Base-by-base conservation (phyloP, 1,140 invertebrate species). In the Ganaspis sp. region DNA sequence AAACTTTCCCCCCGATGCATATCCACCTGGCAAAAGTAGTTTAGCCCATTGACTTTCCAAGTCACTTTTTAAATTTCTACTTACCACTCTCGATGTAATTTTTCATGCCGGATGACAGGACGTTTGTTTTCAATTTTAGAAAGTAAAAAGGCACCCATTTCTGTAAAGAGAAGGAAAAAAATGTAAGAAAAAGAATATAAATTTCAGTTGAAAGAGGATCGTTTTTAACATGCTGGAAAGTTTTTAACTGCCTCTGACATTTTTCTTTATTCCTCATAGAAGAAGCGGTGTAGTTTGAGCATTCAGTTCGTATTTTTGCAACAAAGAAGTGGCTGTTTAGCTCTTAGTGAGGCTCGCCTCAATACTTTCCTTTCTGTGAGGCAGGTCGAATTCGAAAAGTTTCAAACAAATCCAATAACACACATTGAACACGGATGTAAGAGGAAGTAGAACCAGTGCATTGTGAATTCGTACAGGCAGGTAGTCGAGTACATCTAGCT, bases 321-420 rank as follows among this genome's bases (percentile, higher is more conserved):
- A 64, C 58, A 64, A 64, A 64, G 58, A 64, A 64, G 58, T 64
- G 23, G 58, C 11, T 64, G 58, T 26, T 64, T 64, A 64, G 58
- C 23, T 64, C 58, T 64, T 26, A 64, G 58, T 64, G 26, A 29
- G 23, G 58, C 26, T 64, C 26, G 58, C 58, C 58, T 64, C 58
- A 64, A 64, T 64, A 58, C 37, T 29, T 29, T 45, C 9, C 21
- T 37, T 17, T 37, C 19, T 19, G 29, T 37, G 9, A 17, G 9
- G 21, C 42, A 71, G 19, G 70, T 34, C 72, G 72, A 75, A 78
- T 78, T 78, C 74, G 77, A 75, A 78, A 78, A 78, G 70, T 78
- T 78, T 75, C 29, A 42, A 72, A 75, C 70, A 78, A 78, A 75
- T 72, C 73, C 73, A 75, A 78, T 75, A 75, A 26, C 26, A 64